Percentiles rank a stretch among this genome's conserved stretches.
Evolutionary conservation across 2,888 invertebrate genomes (phyloP).

Genomic region (Epirrhoe alternata): DNA sequence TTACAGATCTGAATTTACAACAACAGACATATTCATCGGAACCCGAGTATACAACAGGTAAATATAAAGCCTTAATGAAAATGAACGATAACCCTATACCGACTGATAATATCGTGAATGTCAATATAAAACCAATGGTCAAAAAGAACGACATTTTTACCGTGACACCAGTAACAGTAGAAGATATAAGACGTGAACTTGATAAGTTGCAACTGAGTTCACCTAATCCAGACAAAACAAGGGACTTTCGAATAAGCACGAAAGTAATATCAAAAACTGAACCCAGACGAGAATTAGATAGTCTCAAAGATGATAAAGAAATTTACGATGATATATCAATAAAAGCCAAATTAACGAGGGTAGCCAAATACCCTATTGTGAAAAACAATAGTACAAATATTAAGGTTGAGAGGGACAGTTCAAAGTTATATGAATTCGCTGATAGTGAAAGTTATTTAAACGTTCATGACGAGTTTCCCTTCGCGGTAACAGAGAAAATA

Average conservation of each 20-base stretch:
- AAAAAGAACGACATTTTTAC: background rate
- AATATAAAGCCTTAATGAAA: background rate
- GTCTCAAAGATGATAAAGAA: background rate
- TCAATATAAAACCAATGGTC: slow-evolving; percentile 13
- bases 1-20: no score
- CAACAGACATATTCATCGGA: background rate
- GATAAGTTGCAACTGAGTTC: slow-evolving; percentile 31
- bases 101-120: slow-evolving; percentile 13
- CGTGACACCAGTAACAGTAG: slow-evolving; percentile 3
- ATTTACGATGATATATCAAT: slow-evolving; percentile 5
- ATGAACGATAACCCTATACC: background rate
- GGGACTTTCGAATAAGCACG: background rate
- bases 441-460: slow-evolving; percentile 10
- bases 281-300: background rate
- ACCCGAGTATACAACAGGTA: background rate
- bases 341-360: slow-evolving; percentile 19
- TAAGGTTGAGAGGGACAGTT: slow-evolving; percentile 1
- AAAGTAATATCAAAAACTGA: background rate
- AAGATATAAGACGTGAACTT: slow-evolving; percentile 37
- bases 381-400: slow-evolving; percentile 7
- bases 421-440: slow-evolving; percentile 11
- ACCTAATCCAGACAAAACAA: background rate
- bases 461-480: slow-evolving; percentile 1
- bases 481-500: background rate
- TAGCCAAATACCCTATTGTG: slow-evolving; percentile 3